Percentiles rank a stretch among this genome's conserved stretches.
Evolutionary conservation across 2,888 invertebrate genomes (phyloP).

Genomic region (Tanytarsus gracilentus): DNA sequence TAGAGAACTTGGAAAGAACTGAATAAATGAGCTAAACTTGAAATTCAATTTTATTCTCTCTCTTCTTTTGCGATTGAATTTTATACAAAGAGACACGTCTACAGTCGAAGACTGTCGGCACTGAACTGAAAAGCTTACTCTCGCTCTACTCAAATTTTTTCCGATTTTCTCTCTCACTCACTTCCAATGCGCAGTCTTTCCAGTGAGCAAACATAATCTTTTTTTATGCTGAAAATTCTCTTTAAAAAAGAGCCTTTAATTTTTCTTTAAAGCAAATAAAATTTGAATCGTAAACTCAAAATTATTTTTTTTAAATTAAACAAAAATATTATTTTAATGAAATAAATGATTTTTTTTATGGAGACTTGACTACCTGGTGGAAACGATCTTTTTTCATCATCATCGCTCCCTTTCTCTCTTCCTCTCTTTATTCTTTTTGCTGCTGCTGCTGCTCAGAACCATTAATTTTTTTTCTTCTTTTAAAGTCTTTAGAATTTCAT

Average conservation of each 20-base stretch:
- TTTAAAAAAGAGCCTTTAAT: no score
- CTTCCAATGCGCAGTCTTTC: background rate
- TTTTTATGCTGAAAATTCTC: no score
- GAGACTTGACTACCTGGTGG: no score
- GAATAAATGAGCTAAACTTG: slow-evolving; percentile 11
- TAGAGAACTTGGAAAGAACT: background rate
- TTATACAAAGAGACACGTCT: slow-evolving; percentile 12
- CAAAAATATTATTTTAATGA: background rate
- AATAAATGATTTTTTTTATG: no score
- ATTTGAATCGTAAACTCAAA: no score
- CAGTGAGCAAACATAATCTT: no score
- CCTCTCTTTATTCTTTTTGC: background rate
- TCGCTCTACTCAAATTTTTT: background rate
- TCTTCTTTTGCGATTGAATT: background rate
- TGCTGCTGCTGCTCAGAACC: slow-evolving; percentile 7
- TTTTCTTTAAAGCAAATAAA: no score
- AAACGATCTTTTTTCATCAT: background rate
- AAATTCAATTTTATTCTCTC: slow-evolving; percentile 5
- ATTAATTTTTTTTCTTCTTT: slow-evolving; percentile 21
- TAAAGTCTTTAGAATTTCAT: background rate
- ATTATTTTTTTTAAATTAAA: background rate
- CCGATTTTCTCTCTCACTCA: background rate
- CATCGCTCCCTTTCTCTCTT: background rate
- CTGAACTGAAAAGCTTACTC: slow-evolving; percentile 8
- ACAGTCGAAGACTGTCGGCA: slow-evolving; percentile 6